These are phyloP conservation scores for Nebria brevicollis DNA, from an alignment of 2,888 invertebrate genomes.

Conservation along the genomic window DNA sequence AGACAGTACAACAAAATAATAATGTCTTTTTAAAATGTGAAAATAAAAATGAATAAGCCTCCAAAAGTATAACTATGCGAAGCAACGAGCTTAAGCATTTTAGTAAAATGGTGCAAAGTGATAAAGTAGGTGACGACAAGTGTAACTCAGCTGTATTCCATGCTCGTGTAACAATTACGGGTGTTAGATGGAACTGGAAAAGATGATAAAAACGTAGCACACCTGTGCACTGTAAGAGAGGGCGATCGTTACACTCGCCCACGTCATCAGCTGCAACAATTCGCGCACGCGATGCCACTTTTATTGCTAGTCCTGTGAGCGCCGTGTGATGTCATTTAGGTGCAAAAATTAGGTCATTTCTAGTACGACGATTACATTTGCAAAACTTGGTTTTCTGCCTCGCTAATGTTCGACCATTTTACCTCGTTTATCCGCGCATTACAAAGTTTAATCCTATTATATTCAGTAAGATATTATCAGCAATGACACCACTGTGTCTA, in stretches of 20 bases:
- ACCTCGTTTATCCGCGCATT: constrained; percentile 37
- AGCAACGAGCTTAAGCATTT: neutral
- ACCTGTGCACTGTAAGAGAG: neutral
- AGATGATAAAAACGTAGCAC: constrained; percentile 2
- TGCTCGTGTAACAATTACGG: neutral
- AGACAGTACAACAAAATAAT: neutral
- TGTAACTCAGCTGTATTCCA: neutral
- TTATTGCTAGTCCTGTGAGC: no score
- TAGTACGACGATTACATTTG: constrained; percentile 44
- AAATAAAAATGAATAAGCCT: neutral
- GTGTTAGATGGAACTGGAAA: neutral
- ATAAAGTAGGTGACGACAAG: neutral
- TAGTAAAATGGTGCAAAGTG: neutral
- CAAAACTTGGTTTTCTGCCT: constrained; percentile 15
- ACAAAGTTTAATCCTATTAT: constrained; percentile 46
- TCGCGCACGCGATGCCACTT: neutral
- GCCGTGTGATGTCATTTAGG: neutral
- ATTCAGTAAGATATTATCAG: constrained; percentile 41
- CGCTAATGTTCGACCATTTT: constrained; percentile 41
- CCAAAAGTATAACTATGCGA: neutral
- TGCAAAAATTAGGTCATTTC: constrained; percentile 40
- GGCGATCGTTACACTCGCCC: neutral
- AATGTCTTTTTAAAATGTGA: neutral
- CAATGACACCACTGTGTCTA: neutral
- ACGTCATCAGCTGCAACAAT: neutral